Percentiles rank a stretch among this genome's conserved stretches.
phyloP scores from a whole-genome alignment of 2,113 vertebrate genomes.

The Hassar affinis region DNA sequence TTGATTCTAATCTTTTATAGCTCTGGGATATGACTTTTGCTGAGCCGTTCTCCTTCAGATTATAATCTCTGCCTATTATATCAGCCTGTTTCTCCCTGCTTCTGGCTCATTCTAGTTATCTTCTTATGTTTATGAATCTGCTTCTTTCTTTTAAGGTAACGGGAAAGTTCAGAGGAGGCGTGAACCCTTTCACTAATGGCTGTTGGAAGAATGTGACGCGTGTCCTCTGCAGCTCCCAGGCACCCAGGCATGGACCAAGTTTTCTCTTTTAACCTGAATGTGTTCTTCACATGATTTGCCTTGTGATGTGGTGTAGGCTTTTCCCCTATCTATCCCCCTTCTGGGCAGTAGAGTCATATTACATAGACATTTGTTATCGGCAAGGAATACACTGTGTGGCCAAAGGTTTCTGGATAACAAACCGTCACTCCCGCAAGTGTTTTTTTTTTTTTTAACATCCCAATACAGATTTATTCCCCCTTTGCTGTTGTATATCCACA shows the following conservation, averaged over 20 bases:
- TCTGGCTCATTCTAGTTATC: neutral
- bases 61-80: neutral
- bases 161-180: constrained; percentile 92
- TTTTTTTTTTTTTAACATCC: neutral
- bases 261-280: neutral
- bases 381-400: neutral
- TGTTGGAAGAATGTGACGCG: constrained; percentile 90
- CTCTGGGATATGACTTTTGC: constrained; percentile 23
- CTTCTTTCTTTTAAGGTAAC: constrained; percentile 78
- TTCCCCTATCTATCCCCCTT: neutral
- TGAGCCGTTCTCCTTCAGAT: constrained; percentile 23
- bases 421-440: neutral
- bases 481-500: neutral
- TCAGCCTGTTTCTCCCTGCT: neutral
- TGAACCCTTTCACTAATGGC: constrained; percentile 96
- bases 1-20: constrained; percentile 41
- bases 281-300: neutral
- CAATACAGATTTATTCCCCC: neutral
- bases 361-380: neutral
- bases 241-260: constrained; percentile 78
- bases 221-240: constrained; percentile 92
- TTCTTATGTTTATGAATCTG: neutral
- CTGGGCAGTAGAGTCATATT: neutral
- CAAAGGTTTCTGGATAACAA: neutral
- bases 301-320: neutral